phyloP scores from a whole-genome alignment of 2,113 vertebrate genomes.

The Pogona vitticeps region DNA sequence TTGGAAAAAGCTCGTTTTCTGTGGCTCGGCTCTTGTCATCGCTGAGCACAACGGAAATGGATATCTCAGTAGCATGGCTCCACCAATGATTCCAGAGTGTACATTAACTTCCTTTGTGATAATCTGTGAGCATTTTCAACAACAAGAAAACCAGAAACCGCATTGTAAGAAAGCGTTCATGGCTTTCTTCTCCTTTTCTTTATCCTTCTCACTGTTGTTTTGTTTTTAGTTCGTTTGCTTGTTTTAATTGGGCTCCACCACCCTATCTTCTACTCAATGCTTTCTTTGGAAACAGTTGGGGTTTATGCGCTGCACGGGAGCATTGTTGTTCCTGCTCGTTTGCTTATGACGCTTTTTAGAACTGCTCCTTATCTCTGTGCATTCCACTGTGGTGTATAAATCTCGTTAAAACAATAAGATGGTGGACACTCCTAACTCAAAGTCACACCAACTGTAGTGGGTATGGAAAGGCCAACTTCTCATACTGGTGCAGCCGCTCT shows the following conservation, averaged over 20 bases:
- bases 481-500: no score
- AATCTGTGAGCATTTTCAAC: constrained; percentile 27
- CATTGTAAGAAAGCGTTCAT: neutral
- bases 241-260: neutral
- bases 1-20: constrained; percentile 33
- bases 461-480: no score
- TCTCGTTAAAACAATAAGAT: no score
- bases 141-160: neutral
- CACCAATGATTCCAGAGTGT: fast-evolving
- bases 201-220: no score
- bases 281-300: neutral
- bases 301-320: neutral
- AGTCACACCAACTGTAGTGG: no score
- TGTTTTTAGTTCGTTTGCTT: neutral
- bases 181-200: neutral
- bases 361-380: neutral
- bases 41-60: constrained; percentile 35
- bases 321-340: neutral
- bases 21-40: constrained; percentile 52
- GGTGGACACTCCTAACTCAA: no score
- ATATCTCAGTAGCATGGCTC: constrained; percentile 12
- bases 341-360: neutral
- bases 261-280: neutral
- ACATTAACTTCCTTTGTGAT: constrained; percentile 6
- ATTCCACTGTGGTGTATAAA: neutral